A percentile compares a stretch with the other conserved stretches of the same genome.
phyloP scores from a whole-genome alignment of 1,140 invertebrate genomes.

The Neodiprion pinetum region DNA sequence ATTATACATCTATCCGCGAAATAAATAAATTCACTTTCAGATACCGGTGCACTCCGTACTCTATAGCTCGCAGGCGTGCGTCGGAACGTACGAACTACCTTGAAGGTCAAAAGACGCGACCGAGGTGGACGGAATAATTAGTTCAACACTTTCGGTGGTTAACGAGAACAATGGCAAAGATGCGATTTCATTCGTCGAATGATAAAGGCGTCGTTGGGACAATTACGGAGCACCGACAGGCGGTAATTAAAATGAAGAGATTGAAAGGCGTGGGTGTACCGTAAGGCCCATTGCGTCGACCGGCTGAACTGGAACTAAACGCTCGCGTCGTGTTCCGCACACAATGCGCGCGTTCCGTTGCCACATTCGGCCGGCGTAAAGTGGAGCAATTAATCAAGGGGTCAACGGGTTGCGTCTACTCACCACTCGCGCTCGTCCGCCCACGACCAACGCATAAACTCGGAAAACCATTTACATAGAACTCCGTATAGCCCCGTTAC shows the following conservation, averaged over 20 bases:
- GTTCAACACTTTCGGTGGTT: background rate
- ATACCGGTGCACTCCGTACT: no score
- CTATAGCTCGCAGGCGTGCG: background rate
- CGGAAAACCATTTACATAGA: background rate
- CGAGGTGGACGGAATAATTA: background rate
- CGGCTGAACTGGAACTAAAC: background rate
- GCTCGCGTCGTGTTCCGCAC: slow-evolving; percentile 3
- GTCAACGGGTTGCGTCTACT: slow-evolving; percentile 4
- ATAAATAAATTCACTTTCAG: no score
- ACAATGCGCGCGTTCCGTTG: slow-evolving; percentile 4
- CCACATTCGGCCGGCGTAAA: background rate
- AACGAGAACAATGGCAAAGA: slow-evolving; percentile 7
- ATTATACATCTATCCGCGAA: no score
- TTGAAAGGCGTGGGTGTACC: slow-evolving; percentile 3
- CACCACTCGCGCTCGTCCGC: background rate
- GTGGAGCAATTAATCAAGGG: slow-evolving; percentile 5
- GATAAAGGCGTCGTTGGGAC: background rate
- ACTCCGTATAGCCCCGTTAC: background rate
- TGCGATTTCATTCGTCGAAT: background rate
- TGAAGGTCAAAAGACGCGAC: background rate
- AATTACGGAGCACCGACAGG: slow-evolving; percentile 1
- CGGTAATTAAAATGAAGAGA: slow-evolving; percentile 12
- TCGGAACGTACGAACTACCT: background rate
- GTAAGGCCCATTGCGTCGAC: background rate
- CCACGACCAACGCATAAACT: background rate